Base-by-base conservation (phyloP, 2,797 vertebrate genomes). In the Buceros bicornis region DNA sequence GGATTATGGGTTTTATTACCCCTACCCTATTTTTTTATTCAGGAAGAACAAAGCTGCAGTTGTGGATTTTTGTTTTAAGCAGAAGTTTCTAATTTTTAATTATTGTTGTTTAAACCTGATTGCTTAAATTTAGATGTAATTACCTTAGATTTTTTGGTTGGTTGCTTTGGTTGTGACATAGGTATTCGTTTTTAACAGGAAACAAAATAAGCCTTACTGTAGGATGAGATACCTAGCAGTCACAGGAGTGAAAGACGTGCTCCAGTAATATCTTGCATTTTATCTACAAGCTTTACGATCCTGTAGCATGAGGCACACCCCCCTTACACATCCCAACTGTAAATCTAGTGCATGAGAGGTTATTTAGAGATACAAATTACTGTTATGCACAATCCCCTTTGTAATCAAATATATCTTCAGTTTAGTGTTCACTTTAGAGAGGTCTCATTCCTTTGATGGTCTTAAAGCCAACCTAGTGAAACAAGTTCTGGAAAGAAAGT, bases 351-450 rank as follows among this genome's bases (percentile, higher is more conserved):
- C 45, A 70, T 66, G 85, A 93, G 73, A 96, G 65, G 70, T 95
- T 96, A 93, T 96, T 94, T 96, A 95, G 77, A 96, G 85, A 90
- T 82, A 95, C 87, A 96, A 93, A 88, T 94, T 95, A 90, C 82
- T 86, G 91, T 93, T 97, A 90, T 91, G 89, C 82, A 86, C 80
- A 91, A 88, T 87, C 70, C 77, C 51, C 85, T 95, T 90, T 87
- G 87, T 95, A 94, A 95, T 95, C 93, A 96, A 92, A 96, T 94
- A 73, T 70, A 96, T 96, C 88, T 94, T 92, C 90, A 94, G 80
- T 93, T 95, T 87, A 96, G 81, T 62, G 56, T 89, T 93, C 73
- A 48, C 72, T 93, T 95, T 86, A 78, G 82, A 94, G 73, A 92
- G 70, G 65, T 88, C 66, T 96, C 90, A 73, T 93, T 89, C 90